These are phyloP conservation scores for Caenorhabditis sinica DNA, from an alignment of 2,888 invertebrate species.

Conservation along the genomic window DNA sequence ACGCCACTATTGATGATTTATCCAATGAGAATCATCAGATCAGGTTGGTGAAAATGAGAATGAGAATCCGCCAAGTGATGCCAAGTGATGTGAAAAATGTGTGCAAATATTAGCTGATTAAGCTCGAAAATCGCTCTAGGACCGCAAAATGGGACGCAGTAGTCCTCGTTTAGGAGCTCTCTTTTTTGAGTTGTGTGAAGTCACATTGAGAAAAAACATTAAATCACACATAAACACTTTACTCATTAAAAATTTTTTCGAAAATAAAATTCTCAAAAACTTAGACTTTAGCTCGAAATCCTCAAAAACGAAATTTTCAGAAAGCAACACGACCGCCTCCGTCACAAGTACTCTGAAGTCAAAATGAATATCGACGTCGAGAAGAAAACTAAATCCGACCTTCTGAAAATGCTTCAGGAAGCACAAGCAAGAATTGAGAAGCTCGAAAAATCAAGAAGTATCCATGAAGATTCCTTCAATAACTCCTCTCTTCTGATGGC, in stretches of 20 bases:
- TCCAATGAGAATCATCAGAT: constrained; percentile 55
- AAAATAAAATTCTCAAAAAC: too few relatives aligned
- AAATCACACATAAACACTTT: too few relatives aligned
- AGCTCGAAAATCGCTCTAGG: too few relatives aligned
- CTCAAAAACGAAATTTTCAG: constrained; percentile 18
- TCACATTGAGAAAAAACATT: too few relatives aligned
- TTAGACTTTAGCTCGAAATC: too few relatives aligned
- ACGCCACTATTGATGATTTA: constrained; percentile 53
- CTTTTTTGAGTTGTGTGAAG: too few relatives aligned
- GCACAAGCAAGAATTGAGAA: constrained; percentile 49
- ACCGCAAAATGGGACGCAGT: too few relatives aligned
- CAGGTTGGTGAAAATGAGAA: constrained; percentile 39
- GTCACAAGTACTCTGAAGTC: constrained; percentile 36
- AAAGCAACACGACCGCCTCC: constrained; percentile 57
- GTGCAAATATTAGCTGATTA: neutral
- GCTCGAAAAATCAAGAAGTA: constrained; percentile 33
- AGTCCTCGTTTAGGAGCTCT: too few relatives aligned
- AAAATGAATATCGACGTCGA: constrained; percentile 56
- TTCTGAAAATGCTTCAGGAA: constrained; percentile 63
- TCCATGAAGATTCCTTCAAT: constrained; percentile 59
- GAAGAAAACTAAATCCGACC: constrained; percentile 49
- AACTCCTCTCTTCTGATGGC: constrained; percentile 57
- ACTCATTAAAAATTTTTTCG: too few relatives aligned
- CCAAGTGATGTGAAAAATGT: too few relatives aligned
- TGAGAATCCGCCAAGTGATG: too few relatives aligned